Evolutionary conservation across 2,888 invertebrate species (phyloP).

Genomic region (Drosophila mayaguana): DNA sequence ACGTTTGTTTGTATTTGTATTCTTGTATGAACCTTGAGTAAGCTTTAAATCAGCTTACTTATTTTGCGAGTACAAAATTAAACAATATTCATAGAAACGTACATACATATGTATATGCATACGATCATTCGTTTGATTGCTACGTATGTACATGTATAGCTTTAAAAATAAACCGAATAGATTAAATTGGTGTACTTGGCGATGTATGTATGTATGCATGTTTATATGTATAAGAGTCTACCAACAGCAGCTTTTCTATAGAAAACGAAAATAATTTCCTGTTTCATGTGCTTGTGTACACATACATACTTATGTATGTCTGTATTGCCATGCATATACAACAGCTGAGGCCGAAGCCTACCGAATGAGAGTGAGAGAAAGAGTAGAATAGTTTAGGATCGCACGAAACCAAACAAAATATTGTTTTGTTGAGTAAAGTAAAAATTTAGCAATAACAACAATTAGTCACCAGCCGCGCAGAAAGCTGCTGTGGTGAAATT

Average conservation of each 20-base stretch:
- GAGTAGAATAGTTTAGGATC: slow-evolving; percentile 24
- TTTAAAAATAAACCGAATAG: slow-evolving; percentile 17
- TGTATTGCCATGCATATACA: slow-evolving; percentile 3
- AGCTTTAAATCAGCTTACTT: slow-evolving; percentile 8
- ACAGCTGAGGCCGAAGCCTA: slow-evolving; percentile 35
- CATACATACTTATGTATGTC: background rate
- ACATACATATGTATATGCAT: background rate
- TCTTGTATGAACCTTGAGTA: background rate
- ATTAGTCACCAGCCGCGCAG: slow-evolving; percentile 50
- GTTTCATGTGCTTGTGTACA: slow-evolving; percentile 41
- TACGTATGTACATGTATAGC: slow-evolving; percentile 1
- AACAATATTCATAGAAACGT: background rate
- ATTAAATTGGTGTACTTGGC: slow-evolving; percentile 1
- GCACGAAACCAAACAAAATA: slow-evolving; percentile 39
- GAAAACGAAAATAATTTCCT: slow-evolving; percentile 69
- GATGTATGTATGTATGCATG: background rate
- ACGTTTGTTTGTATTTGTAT: background rate
- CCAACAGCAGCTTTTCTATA: slow-evolving; percentile 48
- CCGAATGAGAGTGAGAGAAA: slow-evolving; percentile 10
- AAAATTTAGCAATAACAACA: slow-evolving; percentile 49
- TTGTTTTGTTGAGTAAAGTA: slow-evolving; percentile 33
- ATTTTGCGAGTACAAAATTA: background rate
- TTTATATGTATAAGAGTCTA: slow-evolving; percentile 11
- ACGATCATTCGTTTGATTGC: background rate
- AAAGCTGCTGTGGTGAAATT: slow-evolving; percentile 42